A percentile compares a stretch with the other conserved stretches of the same genome.
Evolutionary conservation across 2,888 invertebrate species (phyloP).

Genomic region (Ariolimax columbianus): DNA sequence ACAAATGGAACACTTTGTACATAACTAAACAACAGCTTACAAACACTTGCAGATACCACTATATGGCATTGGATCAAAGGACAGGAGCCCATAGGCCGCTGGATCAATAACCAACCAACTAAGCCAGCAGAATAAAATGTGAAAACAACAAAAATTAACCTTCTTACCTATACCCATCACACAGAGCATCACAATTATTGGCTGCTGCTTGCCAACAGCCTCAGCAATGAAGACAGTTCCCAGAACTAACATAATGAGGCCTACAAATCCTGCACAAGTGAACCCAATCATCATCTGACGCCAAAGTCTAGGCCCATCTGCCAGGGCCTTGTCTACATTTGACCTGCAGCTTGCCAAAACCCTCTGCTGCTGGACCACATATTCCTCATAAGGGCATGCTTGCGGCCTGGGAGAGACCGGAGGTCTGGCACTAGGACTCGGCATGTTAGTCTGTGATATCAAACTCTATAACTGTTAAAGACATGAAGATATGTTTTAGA

Average conservation of each 20-base stretch:
- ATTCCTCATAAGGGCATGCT: slow-evolving; percentile 53
- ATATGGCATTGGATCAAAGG: too few species aligned
- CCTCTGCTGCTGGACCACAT: slow-evolving; percentile 56
- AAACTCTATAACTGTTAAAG: neutral
- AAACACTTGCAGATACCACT: too few species aligned
- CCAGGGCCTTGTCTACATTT: slow-evolving; percentile 18
- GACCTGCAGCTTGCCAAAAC: slow-evolving; percentile 40
- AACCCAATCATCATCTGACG: slow-evolving; percentile 74
- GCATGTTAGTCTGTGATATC: slow-evolving; percentile 3
- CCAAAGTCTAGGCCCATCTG: slow-evolving; percentile 63
- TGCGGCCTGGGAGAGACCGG: slow-evolving; percentile 53
- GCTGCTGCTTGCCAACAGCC: slow-evolving; percentile 66
- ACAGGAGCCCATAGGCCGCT: too few species aligned
- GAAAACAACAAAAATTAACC: neutral
- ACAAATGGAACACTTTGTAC: too few species aligned
- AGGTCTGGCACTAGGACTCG: slow-evolving; percentile 28
- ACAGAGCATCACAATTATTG: slow-evolving; percentile 74
- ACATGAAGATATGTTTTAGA: neutral
- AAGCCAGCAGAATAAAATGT: neutral
- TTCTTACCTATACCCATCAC: slow-evolving; percentile 73
- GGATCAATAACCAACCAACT: too few species aligned
- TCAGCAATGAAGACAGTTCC: slow-evolving; percentile 71
- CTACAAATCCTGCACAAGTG: slow-evolving; percentile 69
- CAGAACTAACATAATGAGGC: slow-evolving; percentile 69
- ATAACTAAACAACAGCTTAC: too few species aligned